phyloP scores from a whole-genome alignment of 2,888 invertebrate species.

The Noctua janthina region DNA sequence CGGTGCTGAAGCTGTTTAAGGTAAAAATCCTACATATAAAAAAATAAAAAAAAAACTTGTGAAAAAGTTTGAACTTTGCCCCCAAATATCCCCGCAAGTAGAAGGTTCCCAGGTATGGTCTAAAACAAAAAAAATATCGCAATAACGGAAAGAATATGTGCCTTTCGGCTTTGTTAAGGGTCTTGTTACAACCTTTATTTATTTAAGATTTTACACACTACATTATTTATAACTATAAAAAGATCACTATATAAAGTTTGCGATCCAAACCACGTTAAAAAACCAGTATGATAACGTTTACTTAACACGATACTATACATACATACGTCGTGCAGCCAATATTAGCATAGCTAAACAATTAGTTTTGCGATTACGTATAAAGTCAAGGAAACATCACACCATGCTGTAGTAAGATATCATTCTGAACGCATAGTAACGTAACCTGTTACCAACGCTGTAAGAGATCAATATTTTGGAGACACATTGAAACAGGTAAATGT shows the following conservation, averaged over 20 bases:
- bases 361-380: conserved; percentile 14
- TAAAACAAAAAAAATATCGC: too few species aligned
- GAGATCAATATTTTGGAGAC: background rate
- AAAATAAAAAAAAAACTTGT: too few species aligned
- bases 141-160: too few species aligned
- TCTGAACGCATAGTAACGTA: background rate
- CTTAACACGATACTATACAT: background rate
- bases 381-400: conserved; percentile 9
- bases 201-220: background rate
- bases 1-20: too few species aligned
- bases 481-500: background rate
- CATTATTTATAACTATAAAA: background rate
- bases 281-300: background rate
- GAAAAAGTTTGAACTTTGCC: too few species aligned
- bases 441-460: background rate
- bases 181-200: too few species aligned
- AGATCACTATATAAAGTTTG: background rate
- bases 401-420: conserved; percentile 11
- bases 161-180: too few species aligned
- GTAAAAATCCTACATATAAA: too few species aligned
- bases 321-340: background rate
- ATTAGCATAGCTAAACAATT: conserved; percentile 24
- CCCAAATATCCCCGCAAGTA: too few species aligned
- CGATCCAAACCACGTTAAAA: background rate
- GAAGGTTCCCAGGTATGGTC: too few species aligned